phyloP scores from a whole-genome alignment of 2,888 invertebrate species.

The Deilephila elpenor region DNA sequence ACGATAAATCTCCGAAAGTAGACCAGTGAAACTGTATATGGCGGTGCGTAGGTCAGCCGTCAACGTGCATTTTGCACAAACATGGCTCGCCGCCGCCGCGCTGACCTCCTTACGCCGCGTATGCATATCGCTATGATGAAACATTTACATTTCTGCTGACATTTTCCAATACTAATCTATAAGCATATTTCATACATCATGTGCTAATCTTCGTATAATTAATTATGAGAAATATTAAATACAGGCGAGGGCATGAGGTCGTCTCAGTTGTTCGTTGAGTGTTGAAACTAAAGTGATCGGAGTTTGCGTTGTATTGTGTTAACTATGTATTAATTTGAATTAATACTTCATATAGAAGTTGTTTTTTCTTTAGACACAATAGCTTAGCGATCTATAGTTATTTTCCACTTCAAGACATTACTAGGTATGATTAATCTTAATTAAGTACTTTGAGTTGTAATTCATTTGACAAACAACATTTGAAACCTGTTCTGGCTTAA shows the following conservation, averaged over 20 bases:
- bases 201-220: conserved; percentile 22
- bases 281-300: not conserved
- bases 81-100: conserved; percentile 31
- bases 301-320: not conserved
- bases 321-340: not conserved
- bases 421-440: not conserved
- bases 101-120: conserved; percentile 49
- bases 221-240: conserved; percentile 15
- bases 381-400: too few species aligned
- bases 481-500: not conserved
- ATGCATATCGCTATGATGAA: conserved; percentile 28
- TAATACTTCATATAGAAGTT: too few species aligned
- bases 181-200: conserved; percentile 17
- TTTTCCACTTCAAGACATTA: too few species aligned
- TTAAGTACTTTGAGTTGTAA: not conserved
- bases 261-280: conserved; percentile 11
- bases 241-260: conserved; percentile 10
- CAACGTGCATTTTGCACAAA: conserved; percentile 49
- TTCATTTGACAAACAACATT: conserved; percentile 7
- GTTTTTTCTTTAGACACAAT: too few species aligned
- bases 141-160: conserved; percentile 25
- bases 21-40: conserved; percentile 50
- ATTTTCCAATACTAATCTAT: conserved; percentile 27
- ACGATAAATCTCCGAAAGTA: conserved; percentile 34
- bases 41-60: conserved; percentile 56